Evolutionary conservation across 2,113 vertebrate species (phyloP).

Genomic region (Myotis brandtii): DNA sequence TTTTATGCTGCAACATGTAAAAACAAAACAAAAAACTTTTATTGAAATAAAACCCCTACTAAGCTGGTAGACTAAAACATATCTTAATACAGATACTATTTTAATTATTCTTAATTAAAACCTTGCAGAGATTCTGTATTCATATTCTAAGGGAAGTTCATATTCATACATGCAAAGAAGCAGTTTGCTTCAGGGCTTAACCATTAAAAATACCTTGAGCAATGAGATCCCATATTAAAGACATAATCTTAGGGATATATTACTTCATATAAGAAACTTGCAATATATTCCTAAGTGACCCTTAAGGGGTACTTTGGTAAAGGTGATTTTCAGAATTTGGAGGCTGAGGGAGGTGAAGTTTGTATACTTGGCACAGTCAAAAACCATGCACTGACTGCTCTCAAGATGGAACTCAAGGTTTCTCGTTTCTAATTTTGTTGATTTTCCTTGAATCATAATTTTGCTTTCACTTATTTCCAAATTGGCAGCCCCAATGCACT

Average conservation of each 20-base stretch:
- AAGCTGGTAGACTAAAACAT: conserved; percentile 37
- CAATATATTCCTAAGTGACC: not conserved
- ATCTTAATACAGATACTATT: conserved; percentile 54
- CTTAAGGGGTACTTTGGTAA: not conserved
- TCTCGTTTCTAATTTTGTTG: conserved; percentile 34
- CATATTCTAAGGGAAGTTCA: conserved; percentile 28
- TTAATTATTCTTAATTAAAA: conserved; percentile 69
- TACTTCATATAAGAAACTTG: conserved; percentile 41
- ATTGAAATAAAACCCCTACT: conserved; percentile 53
- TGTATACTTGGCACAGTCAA: not conserved
- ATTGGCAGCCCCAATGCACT: not conserved
- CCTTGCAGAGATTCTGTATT: conserved; percentile 26
- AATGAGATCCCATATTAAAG: not conserved
- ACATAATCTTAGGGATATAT: not conserved
- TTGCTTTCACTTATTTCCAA: conserved; percentile 31
- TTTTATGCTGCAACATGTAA: not conserved
- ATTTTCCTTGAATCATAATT: conserved; percentile 20
- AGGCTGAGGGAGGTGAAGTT: not conserved
- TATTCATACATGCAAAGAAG: conserved; percentile 30
- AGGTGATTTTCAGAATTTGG: conserved; percentile 17
- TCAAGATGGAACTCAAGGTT: not conserved
- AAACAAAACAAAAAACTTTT: not conserved
- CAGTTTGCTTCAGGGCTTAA: not conserved
- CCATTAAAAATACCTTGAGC: not conserved
- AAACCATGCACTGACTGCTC: not conserved